Evolutionary conservation across 2,797 vertebrate species (phyloP).

Genomic region (Myotis vivesi): DNA sequence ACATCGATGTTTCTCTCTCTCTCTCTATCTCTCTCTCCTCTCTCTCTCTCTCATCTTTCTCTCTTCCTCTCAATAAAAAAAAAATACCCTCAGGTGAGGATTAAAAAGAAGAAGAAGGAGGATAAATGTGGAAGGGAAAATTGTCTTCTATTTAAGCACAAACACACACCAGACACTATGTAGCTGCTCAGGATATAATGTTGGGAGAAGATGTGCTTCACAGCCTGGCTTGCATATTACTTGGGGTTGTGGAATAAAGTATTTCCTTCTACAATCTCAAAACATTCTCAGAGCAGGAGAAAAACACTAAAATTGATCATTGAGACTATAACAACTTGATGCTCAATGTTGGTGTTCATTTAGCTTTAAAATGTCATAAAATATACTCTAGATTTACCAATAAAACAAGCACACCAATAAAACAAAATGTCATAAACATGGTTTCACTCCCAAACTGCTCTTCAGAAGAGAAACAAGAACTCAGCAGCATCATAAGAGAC

Average conservation of each 20-base stretch:
- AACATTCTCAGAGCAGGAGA: neutral
- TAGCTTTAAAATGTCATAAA: constrained; percentile 52
- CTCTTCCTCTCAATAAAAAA: neutral
- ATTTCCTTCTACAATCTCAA: neutral
- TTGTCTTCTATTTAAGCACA: neutral
- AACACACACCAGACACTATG: neutral
- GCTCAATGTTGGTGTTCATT: constrained; percentile 16
- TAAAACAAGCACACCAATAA: constrained; percentile 7
- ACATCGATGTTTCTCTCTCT: neutral
- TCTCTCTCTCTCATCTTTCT: no score
- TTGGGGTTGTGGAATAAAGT: neutral
- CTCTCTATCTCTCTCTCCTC: neutral
- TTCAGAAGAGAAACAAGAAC: neutral
- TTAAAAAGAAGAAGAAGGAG: neutral
- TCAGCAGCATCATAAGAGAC: neutral
- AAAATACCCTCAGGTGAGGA: neutral
- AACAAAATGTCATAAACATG: neutral
- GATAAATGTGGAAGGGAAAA: neutral
- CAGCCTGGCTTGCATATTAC: neutral
- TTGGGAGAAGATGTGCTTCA: neutral
- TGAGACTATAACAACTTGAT: neutral
- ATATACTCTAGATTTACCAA: neutral
- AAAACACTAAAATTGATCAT: neutral
- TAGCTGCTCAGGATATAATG: neutral
- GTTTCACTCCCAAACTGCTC: neutral